Percentiles rank a stretch among this genome's conserved stretches.
Evolutionary conservation across 2,888 invertebrate genomes (phyloP).

Genomic region (Tholera decimalis): DNA sequence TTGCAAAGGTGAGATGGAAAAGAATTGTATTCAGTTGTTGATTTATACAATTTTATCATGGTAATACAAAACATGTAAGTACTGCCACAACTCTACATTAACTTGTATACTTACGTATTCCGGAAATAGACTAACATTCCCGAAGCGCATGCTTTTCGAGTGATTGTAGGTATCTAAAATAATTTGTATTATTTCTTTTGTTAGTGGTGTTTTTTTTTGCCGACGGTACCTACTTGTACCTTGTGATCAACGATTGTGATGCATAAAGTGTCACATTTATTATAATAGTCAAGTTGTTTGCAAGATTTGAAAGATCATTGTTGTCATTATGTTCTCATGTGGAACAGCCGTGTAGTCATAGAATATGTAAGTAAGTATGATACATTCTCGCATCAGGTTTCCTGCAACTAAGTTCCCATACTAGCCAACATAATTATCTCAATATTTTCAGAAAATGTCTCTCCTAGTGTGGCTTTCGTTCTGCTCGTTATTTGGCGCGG

Average conservation of each 20-base stretch:
- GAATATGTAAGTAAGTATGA: conserved; percentile 23
- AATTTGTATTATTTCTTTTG: neutral
- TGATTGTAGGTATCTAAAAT: neutral
- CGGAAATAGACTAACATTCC: neutral
- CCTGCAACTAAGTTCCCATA: no score
- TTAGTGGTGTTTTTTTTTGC: neutral
- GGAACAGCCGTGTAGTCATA: conserved; percentile 9
- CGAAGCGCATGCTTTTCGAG: neutral
- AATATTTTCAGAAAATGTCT: conserved; percentile 43
- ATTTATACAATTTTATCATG: neutral
- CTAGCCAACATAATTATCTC: neutral
- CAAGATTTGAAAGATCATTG: conserved; percentile 11
- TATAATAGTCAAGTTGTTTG: conserved; percentile 8
- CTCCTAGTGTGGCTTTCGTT: conserved; percentile 24
- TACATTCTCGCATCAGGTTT: neutral
- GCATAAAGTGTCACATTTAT: conserved; percentile 2
- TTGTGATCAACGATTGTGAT: no score
- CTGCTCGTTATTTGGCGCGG: conserved; percentile 25
- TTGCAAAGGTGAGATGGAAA: no score
- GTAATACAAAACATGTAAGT: neutral
- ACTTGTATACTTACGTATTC: neutral
- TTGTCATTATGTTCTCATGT: conserved; percentile 12
- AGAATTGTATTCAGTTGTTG: no score
- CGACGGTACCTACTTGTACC: conserved; percentile 2
- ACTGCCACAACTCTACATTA: neutral